Evolutionary conservation across 2,888 invertebrate species (phyloP), one percentile per base, ranked within the genome.

Genomic region (Stenotaenia linearis): DNA sequence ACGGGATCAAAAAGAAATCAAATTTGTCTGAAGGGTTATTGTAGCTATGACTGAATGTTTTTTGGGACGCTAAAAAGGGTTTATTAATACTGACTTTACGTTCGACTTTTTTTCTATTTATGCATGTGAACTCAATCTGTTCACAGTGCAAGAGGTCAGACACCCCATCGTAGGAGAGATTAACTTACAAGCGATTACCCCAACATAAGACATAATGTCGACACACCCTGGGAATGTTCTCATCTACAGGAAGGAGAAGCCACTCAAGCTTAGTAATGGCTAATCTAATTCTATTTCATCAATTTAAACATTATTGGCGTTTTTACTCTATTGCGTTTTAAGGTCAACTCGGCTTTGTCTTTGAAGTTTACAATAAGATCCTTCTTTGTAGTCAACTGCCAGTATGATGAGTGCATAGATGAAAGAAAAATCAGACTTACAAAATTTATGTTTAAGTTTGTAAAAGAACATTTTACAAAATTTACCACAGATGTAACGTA

Each of bases 231-330:
- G 69, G 69, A 69, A 69, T 69, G 69, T 69, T 69, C 69, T 28
- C 69, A 69, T 69, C 69, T 69, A 69, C 69, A 69, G 69, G 69
- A 69, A 69, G 69, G 69, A 69, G 25, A 10, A 69, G 25, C 69
- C 69, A 69, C 69, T 69, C 69, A 28, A 69, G 25, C 69, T 69
- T 69, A 28, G 25, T 28, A 28, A 69, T 12, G 23, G 25, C 28
- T 69, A 69, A 69, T 69, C 69, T 69, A 69, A 69, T 69, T 69
- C 69, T 28, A 69, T 69, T 69, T n/a, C 69, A 69, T 69, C 69
- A 69, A 69, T 69, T 50, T 69, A 69, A 69, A 69, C 69, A 69
- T 69, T 69, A 69, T 69, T 69, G 69, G 69, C 69, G 69, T 28
- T 69, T 69, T 69, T n/a, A 69, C 25, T 69, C n/a, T 69, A 69